These are phyloP conservation scores for Drosophila insularis DNA, from an alignment of 1,140 invertebrate genomes.

Conservation along the genomic window DNA sequence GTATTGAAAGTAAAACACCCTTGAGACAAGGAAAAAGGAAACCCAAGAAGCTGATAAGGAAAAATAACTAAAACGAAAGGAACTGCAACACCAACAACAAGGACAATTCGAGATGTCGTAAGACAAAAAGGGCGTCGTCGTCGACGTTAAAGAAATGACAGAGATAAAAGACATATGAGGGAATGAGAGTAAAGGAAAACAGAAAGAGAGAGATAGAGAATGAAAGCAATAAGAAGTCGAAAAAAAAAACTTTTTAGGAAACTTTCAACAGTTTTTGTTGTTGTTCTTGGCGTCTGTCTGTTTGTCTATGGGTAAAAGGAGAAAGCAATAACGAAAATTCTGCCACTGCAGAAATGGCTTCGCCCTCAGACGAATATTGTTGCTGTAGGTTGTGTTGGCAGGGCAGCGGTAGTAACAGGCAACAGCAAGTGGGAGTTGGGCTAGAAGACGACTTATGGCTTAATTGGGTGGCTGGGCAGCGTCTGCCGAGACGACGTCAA, in stretches of 20 bases:
- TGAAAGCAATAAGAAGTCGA: conserved; percentile 26
- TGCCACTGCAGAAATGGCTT: conserved; percentile 17
- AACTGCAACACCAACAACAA: conserved; percentile 1
- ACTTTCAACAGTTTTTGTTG: conserved; percentile 50
- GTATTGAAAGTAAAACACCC: conserved; percentile 18
- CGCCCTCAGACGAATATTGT: conserved; percentile 75
- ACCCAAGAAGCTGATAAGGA: conserved; percentile 5
- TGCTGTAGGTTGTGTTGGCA: conserved; percentile 75
- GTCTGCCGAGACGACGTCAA: conserved; percentile 66
- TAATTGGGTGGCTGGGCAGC: conserved; percentile 78
- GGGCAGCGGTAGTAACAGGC: not conserved
- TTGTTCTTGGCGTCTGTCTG: conserved; percentile 50
- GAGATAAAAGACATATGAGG: not conserved
- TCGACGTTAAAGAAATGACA: not conserved
- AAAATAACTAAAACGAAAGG: not conserved
- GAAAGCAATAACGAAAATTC: conserved; percentile 32
- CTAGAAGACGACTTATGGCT: conserved; percentile 65
- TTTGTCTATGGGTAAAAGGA: conserved; percentile 27
- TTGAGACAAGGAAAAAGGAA: conserved; percentile 14
- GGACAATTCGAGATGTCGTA: not conserved
- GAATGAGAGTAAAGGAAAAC: not conserved
- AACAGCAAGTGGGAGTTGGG: conserved; percentile 12
- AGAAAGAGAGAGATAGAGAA: not conserved
- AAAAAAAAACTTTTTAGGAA: conserved; percentile 36
- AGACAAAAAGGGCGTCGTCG: conserved; percentile 5